Evolutionary conservation across 2,888 invertebrate species (phyloP), one percentile per base, ranked within the genome.

Genomic region (Tholera decimalis): DNA sequence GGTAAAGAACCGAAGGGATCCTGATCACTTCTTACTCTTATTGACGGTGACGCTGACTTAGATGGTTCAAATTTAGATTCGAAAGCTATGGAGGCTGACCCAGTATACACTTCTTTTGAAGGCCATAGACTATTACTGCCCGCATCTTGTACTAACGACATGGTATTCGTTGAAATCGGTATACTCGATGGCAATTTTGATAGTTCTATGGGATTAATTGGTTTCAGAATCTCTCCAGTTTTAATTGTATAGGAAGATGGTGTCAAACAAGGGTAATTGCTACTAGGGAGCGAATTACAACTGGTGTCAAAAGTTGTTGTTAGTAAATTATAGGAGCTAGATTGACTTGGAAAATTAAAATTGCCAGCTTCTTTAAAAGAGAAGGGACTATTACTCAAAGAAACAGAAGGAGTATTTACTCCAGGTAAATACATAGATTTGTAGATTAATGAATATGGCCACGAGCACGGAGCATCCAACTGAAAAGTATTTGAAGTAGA

Each of bases 401-500:
- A 9, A 4, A 44, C 46, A 9, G 26, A 39, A 22, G 71, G 65
- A 8, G 73, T 64, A 20, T 11, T 46, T 7, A 74, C 74, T 57
- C 30, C n/a, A 18, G 74, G 74, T 43, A 74, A 54, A 37, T n/a
- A 33, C n/a, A 20, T 55, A 20, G 73, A 58, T 18, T 55, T 39
- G 9, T 77, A 74, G 26, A n/a, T 20, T 3, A 77, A 58, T 18
- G 50, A 22, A 58, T 61, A 39, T 18, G 50, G 60, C 3, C 26
- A 18, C 3, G 41, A 33, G 2, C 4, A 35, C 1, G 24, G 13
- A 28, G 46, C 20, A 46, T 11, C 22, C 5, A 15, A 9, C 13
- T 51, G 33, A 0, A 8, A 13, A n/a, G 3, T 15, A 20, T 35
- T 46, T 7, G 20, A 5, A 26, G 13, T 13, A 0, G 22, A 57